Conservation (phyloP, 2,888 invertebrate genomes). For the Ophraella communa region DNA sequence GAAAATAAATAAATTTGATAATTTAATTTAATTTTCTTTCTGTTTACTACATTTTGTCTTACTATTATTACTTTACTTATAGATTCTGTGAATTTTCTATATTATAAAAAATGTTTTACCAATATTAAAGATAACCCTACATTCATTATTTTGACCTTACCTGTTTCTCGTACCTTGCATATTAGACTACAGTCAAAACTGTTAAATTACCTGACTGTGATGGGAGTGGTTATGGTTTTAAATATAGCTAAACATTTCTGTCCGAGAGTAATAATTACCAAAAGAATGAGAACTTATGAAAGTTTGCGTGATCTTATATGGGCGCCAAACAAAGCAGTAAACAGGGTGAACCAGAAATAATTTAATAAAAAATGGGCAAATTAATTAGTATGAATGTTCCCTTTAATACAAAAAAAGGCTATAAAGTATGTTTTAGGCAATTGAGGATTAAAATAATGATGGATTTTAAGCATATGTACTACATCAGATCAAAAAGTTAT, state of each 20-base stretch:
- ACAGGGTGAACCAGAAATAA: conserved; percentile 2
- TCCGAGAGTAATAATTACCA: conserved; percentile 43
- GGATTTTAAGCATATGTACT: too few species aligned
- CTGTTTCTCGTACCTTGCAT: conserved; percentile 25
- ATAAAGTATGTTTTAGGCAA: too few species aligned
- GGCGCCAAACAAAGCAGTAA: conserved; percentile 42
- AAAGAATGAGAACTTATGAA: conserved; percentile 44
- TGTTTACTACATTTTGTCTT: too few species aligned
- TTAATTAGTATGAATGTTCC: too few species aligned
- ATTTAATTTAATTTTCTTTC: too few species aligned
- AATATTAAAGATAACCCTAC: background rate
- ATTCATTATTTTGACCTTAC: conserved; percentile 10
- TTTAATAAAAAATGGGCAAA: too few species aligned
- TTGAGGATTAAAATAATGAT: too few species aligned
- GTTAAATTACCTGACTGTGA: conserved; percentile 35
- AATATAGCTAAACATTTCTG: conserved; percentile 39
- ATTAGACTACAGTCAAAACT: conserved; percentile 24
- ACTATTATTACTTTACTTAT: too few species aligned
- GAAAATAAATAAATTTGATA: too few species aligned
- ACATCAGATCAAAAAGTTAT: too few species aligned
- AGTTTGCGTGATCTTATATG: conserved; percentile 41
- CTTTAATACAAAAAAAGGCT: too few species aligned
- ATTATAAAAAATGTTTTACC: background rate
- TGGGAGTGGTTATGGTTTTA: conserved; percentile 40
- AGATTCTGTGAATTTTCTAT: too few species aligned